A percentile compares a stretch with the other conserved stretches of the same genome.
These are phyloP conservation scores for Tachystola acroxantha DNA, from an alignment of 2,888 invertebrate genomes.

Conservation along the genomic window DNA sequence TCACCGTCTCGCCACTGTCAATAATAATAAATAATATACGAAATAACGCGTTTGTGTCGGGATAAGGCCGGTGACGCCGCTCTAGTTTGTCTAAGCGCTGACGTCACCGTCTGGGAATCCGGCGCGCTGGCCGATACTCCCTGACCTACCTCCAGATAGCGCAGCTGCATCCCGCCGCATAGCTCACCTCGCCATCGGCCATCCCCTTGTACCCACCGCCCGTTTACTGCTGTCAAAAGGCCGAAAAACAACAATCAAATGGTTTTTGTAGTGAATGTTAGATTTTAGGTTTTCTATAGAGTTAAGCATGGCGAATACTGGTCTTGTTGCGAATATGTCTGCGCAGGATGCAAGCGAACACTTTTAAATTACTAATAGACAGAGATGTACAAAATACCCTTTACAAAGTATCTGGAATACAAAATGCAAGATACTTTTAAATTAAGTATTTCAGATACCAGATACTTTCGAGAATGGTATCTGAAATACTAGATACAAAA, in stretches of 20 bases:
- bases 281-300: too few species aligned
- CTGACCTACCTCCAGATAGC: slow-evolving; percentile 70
- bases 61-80: slow-evolving; percentile 66
- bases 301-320: too few species aligned
- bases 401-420: too few species aligned
- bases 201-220: slow-evolving; percentile 2
- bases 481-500: too few species aligned
- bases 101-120: slow-evolving; percentile 76
- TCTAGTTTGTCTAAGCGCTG: slow-evolving; percentile 72
- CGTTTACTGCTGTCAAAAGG: slow-evolving; percentile 9
- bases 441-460: too few species aligned
- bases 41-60: slow-evolving; percentile 67
- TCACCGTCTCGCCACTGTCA: slow-evolving; percentile 72
- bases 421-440: too few species aligned
- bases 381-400: too few species aligned
- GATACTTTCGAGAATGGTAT: too few species aligned
- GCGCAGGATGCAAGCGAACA: too few species aligned
- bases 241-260: neutral
- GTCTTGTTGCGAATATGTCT: too few species aligned
- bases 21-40: slow-evolving; percentile 72
- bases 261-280: too few species aligned
- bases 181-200: slow-evolving; percentile 11
- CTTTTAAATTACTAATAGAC: too few species aligned
- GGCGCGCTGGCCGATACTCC: slow-evolving; percentile 54
- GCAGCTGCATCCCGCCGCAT: slow-evolving; percentile 28